Base-by-base conservation (phyloP, 2,113 vertebrate species). In the Micronisus gabar region DNA sequence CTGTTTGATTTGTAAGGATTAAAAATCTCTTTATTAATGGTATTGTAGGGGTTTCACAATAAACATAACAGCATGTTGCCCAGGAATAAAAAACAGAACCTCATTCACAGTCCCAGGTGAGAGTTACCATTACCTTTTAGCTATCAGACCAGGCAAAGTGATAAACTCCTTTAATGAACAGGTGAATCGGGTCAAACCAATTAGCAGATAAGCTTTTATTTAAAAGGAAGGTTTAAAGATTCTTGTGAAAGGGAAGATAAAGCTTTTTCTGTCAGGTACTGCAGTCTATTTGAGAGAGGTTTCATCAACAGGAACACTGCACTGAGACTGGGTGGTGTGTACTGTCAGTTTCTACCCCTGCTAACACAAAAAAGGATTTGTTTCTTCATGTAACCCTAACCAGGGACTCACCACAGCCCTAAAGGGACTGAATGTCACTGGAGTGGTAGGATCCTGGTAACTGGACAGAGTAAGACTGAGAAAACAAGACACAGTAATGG, bases 121-220 rank as follows among this genome's bases (percentile, higher is more conserved):
- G 86, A 86, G 61, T 26, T 61, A 61, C 63, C 55, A 48, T 34
- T 36, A 76, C 40, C 34, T 94, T 84, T 84, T 27, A 90, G 43
- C 61, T 41, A 66, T 59, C 41, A 95, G 74, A 70, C n/a, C 76
- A 61, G 65, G 48, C 52, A 67, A 76, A 91, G 45, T 26, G 65
- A 68, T 84, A 53, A 92, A 90, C 71, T 94, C 45, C 56, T 94
- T 70, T 81, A 94, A 75, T 50, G 59, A 97, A 62, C 56, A 90
- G 70, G 86, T 86, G 72, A 88, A 65, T 62, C 34, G 27, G 93
- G 90, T 91, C 93, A 97, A 94, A 88, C 30, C 65, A 95, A 96
- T 96, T 95, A 96, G 81, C 56, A 92, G 88, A 95, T 81, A 93
- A 94, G 75, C 41, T 81, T 90, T 93, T 63, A 72, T 63, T 86